These are phyloP conservation scores for Zaprionus davidi DNA, from an alignment of 1,140 invertebrate species.

Conservation along the genomic window DNA sequence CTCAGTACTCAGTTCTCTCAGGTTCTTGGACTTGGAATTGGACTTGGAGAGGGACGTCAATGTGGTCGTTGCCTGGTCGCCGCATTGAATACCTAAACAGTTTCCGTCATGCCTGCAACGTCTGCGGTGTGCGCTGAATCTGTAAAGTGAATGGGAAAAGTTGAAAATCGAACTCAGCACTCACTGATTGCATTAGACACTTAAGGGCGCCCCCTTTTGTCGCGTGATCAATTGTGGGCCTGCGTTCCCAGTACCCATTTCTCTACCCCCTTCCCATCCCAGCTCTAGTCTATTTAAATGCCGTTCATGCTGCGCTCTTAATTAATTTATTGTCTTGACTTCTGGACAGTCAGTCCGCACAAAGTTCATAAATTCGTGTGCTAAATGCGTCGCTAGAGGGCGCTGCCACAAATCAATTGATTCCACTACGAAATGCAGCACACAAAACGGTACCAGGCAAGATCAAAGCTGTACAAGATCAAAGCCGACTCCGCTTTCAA, in stretches of 20 bases:
- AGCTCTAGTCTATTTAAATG: constrained; percentile 47
- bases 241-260: background rate
- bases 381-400: constrained; percentile 33
- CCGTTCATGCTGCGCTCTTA: constrained; percentile 44
- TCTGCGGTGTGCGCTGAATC: constrained; percentile 65
- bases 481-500: constrained; percentile 54
- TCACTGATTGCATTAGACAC: constrained; percentile 58
- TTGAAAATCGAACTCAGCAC: constrained; percentile 38
- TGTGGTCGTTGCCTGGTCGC: constrained; percentile 24
- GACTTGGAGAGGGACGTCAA: constrained; percentile 9
- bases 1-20: constrained; percentile 32
- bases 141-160: constrained; percentile 52
- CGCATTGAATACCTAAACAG: constrained; percentile 70
- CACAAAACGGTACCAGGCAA: background rate
- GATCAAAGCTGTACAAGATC: constrained; percentile 49
- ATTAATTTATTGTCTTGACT: constrained; percentile 71
- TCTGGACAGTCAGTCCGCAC: constrained; percentile 28
- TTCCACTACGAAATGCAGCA: constrained; percentile 17
- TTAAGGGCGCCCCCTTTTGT: constrained; percentile 38
- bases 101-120: constrained; percentile 67
- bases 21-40: constrained; percentile 42
- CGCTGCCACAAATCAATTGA: constrained; percentile 33
- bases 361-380: constrained; percentile 65
- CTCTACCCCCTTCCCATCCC: background rate
- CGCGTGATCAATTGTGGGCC: constrained; percentile 51